Percentiles rank a stretch among this genome's conserved stretches.
Evolutionary conservation across 2,113 vertebrate genomes (phyloP).

Genomic region (Entelurus aequoreus): DNA sequence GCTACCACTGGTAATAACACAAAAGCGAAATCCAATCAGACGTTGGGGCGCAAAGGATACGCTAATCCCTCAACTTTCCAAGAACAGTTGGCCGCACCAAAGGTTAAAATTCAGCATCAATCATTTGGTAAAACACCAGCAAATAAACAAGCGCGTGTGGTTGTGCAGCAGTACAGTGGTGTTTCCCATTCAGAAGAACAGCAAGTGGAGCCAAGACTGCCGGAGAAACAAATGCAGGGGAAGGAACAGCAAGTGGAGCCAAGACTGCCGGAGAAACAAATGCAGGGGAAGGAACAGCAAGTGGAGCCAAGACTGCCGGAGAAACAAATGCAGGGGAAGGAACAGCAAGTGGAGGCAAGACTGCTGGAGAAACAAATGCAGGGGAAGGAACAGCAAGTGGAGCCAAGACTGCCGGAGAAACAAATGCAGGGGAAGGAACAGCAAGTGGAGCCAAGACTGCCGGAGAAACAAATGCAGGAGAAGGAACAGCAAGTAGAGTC

Average conservation of each 20-base stretch:
- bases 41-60: background rate
- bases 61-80: background rate
- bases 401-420: background rate
- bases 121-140: background rate
- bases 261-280: no score
- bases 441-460: no score
- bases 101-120: background rate
- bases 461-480: no score
- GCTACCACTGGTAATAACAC: conserved; percentile 3
- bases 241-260: no score
- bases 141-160: conserved; percentile 1
- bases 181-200: background rate
- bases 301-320: no score
- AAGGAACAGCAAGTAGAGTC: no score
- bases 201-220: background rate
- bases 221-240: no score
- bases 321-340: no score
- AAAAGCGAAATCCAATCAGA: conserved; percentile 4
- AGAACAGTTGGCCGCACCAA: background rate
- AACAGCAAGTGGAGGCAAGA: no score
- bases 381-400: background rate
- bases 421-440: no score
- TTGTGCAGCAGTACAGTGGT: background rate
- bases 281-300: no score
- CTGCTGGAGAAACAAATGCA: no score